Evolutionary conservation across 2,113 vertebrate species (phyloP).

Genomic region (Conger conger): DNA sequence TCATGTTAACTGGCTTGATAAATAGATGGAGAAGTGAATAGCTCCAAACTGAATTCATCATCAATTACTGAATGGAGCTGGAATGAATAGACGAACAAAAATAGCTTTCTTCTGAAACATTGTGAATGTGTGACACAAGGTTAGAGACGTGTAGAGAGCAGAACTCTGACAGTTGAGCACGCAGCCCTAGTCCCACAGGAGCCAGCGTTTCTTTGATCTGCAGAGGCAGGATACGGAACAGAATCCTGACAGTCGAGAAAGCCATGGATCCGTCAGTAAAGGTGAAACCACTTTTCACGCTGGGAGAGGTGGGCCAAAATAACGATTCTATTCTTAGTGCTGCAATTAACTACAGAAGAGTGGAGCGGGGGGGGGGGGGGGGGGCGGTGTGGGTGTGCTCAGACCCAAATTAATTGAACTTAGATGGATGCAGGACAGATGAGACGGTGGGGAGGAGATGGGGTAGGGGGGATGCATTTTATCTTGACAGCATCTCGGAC

Average conservation of each 20-base stretch:
- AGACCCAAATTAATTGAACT: not conserved
- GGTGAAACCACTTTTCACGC: slow-evolving; percentile 32
- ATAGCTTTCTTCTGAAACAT: not conserved
- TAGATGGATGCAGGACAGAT: not conserved
- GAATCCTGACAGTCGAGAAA: slow-evolving; percentile 19
- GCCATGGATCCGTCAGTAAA: slow-evolving; percentile 9
- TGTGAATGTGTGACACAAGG: slow-evolving; percentile 16
- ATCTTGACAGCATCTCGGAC: slow-evolving; percentile 14
- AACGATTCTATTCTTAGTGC: slow-evolving; percentile 40
- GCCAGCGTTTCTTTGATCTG: not conserved
- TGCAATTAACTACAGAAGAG: slow-evolving; percentile 38
- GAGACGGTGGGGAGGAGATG: not conserved
- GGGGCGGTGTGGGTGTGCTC: not conserved
- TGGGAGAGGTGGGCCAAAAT: slow-evolving; percentile 39
- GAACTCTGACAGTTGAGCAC: not conserved
- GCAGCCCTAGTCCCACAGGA: not conserved
- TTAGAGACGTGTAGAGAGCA: slow-evolving; percentile 7
- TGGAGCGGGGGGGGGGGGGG: not conserved
- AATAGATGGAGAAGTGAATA: not conserved
- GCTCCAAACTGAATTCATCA: not conserved
- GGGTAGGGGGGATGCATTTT: not conserved
- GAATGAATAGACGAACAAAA: not conserved
- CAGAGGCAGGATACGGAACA: not conserved
- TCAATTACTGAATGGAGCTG: not conserved
- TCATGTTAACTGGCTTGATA: not conserved